Conservation (phyloP, 53 echinoderm and acorn worm genomes). For the Echinarachnius parma region DNA sequence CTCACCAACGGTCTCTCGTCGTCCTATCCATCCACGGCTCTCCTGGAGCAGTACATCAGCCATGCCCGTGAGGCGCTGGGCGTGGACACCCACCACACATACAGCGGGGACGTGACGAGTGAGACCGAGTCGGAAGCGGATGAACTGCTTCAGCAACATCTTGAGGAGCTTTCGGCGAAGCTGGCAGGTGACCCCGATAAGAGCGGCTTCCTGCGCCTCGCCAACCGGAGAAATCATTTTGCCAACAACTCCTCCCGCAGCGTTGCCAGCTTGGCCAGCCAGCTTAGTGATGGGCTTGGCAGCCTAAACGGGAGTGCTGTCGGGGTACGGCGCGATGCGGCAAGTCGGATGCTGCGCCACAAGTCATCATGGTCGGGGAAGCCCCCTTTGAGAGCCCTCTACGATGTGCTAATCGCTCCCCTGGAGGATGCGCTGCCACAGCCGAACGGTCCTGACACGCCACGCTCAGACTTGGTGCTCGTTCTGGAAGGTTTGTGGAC, state of each 20-base stretch:
- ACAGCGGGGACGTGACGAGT: slow-evolving; percentile 73
- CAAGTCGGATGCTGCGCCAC: slow-evolving; percentile 48
- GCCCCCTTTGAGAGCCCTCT: slow-evolving; percentile 87
- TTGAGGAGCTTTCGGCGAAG: slow-evolving; percentile 82
- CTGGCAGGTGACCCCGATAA: slow-evolving; percentile 36
- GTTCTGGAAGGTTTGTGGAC: slow-evolving; percentile 96
- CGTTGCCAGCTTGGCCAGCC: slow-evolving; percentile 71
- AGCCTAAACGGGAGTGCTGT: slow-evolving; percentile 68
- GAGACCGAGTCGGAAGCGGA: slow-evolving; percentile 99
- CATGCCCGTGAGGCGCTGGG: slow-evolving; percentile 95
- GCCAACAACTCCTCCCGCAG: slow-evolving; percentile 76
- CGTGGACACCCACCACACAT: slow-evolving; percentile 66
- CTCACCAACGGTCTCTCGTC: slow-evolving; percentile 2
- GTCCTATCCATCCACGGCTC: slow-evolving; percentile 54
- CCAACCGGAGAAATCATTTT: slow-evolving; percentile 57
- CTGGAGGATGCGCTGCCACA: slow-evolving; percentile 80
- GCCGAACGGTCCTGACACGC: slow-evolving; percentile 69
- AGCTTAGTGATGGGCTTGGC: slow-evolving; percentile 53
- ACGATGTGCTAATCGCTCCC: slow-evolving; percentile 89
- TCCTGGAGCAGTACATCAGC: slow-evolving; percentile 95
- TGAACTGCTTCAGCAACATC: slow-evolving; percentile 84
- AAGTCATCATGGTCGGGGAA: slow-evolving; percentile 95
- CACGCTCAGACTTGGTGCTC: slow-evolving; percentile 74
- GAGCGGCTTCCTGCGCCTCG: slow-evolving; percentile 42
- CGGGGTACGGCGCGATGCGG: slow-evolving; percentile 38